phyloP scores from a whole-genome alignment of 2,888 invertebrate genomes.

The Hylaea fasciaria region DNA sequence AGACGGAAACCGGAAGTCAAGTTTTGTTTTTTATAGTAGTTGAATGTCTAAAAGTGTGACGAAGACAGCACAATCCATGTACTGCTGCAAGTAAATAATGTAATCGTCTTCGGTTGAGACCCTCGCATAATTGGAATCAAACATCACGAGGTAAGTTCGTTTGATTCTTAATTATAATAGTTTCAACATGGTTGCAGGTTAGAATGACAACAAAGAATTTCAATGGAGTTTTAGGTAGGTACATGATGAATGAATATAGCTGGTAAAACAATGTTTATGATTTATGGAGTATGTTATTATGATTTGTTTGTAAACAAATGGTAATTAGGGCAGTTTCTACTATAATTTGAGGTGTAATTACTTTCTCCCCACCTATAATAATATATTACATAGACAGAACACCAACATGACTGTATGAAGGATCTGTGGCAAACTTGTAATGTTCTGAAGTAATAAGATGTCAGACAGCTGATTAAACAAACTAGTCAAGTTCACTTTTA shows the following conservation, averaged over 20 bases:
- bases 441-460: constrained; percentile 7
- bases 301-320: constrained; percentile 42
- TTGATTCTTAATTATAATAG: no score
- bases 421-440: not conserved
- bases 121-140: no score
- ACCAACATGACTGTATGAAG: not conserved
- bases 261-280: constrained; percentile 22
- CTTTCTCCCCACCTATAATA: not conserved
- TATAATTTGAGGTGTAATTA: not conserved
- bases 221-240: constrained; percentile 13
- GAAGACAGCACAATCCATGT: no score
- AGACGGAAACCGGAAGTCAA: no score
- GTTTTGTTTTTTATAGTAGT: no score
- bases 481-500: constrained; percentile 13
- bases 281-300: constrained; percentile 27
- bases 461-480: constrained; percentile 24
- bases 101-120: no score
- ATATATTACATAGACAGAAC: no score
- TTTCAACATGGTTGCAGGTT: not conserved
- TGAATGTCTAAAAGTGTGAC: no score
- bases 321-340: constrained; percentile 17
- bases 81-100: no score
- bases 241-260: constrained; percentile 12
- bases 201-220: constrained; percentile 7
- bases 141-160: no score